Evolutionary conservation across 2,797 vertebrate genomes (phyloP).

Genomic region (Avahi laniger): DNA sequence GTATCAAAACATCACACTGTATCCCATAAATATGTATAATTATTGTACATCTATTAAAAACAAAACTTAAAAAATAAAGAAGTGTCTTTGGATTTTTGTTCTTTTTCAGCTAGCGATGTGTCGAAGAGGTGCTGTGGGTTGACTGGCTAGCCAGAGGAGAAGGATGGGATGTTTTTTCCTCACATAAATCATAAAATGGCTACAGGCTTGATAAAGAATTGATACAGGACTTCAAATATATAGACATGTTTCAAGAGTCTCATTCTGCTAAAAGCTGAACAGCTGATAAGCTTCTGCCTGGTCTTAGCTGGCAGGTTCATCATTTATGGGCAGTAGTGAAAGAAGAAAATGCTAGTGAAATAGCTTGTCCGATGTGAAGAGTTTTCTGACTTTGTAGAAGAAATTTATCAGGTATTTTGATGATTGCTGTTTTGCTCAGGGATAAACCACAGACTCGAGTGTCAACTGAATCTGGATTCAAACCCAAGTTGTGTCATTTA

Average conservation of each 20-base stretch:
- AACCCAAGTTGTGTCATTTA: not conserved
- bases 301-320: not conserved
- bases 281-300: not conserved
- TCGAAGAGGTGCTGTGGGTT: not conserved
- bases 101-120: not conserved
- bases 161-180: not conserved
- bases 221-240: not conserved
- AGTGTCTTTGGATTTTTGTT: not conserved
- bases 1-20: not conserved
- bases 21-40: not conserved
- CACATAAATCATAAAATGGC: not conserved
- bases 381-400: slow-evolving; percentile 41
- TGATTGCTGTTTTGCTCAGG: not conserved
- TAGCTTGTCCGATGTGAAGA: not conserved
- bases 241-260: not conserved
- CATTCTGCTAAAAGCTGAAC: slow-evolving; percentile 15
- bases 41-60: not conserved
- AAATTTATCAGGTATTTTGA: slow-evolving; percentile 29
- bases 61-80: not conserved
- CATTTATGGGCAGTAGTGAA: not conserved
- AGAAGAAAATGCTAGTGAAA: not conserved
- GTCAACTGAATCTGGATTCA: not conserved
- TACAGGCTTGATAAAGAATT: not conserved
- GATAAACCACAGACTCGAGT: not conserved
- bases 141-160: not conserved